These are phyloP conservation scores for Murina feae DNA, from an alignment of 2,113 vertebrate genomes.

Conservation along the genomic window DNA sequence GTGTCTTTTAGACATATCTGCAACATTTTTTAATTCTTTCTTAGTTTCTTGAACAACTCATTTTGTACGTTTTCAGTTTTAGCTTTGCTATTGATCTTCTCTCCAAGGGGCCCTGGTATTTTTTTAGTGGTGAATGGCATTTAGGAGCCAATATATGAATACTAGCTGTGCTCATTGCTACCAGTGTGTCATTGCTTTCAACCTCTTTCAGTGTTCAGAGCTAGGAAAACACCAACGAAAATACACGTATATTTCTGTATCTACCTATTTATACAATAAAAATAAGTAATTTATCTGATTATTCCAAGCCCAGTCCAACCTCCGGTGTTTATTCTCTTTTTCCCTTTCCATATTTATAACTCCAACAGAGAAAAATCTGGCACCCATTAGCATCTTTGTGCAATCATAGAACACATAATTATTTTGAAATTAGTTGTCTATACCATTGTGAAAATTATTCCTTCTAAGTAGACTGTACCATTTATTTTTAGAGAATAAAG, in stretches of 20 bases:
- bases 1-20: background rate
- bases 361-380: background rate
- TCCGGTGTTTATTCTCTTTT: background rate
- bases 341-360: background rate
- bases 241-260: background rate
- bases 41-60: background rate
- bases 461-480: background rate
- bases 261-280: background rate
- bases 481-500: background rate
- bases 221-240: background rate
- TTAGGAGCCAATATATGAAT: background rate
- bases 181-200: background rate
- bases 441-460: background rate
- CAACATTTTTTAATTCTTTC: background rate
- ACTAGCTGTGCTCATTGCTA: background rate
- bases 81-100: background rate
- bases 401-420: background rate
- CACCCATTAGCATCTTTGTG: background rate
- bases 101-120: background rate
- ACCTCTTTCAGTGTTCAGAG: background rate
- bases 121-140: background rate
- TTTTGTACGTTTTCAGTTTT: background rate
- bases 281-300: background rate
- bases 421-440: background rate
- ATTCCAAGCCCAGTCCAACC: background rate